Percentiles rank a stretch among this genome's conserved stretches.
phyloP scores from a whole-genome alignment of 2,113 vertebrate species.

The Hystrix brachyura region DNA sequence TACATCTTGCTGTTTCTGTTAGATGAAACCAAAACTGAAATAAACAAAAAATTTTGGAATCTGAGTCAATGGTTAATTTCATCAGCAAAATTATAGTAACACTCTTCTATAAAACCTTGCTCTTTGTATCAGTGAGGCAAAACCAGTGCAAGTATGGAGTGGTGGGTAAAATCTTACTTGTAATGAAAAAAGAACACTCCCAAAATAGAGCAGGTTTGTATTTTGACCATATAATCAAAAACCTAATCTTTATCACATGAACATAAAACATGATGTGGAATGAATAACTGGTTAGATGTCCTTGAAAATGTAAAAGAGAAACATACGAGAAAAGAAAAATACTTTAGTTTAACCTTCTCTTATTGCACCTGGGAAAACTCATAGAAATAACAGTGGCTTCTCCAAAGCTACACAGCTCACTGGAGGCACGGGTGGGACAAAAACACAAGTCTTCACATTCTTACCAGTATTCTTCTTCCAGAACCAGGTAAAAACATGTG shows the following conservation, averaged over 20 bases:
- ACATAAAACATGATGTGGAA: constrained; percentile 40
- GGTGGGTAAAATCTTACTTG: not conserved
- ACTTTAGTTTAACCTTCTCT: not conserved
- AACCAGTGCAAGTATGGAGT: not conserved
- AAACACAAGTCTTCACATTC: not conserved
- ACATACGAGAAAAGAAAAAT: constrained; percentile 23
- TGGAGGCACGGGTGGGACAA: not conserved
- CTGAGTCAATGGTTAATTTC: not conserved
- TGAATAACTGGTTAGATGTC: constrained; percentile 21
- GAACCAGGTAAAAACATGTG: not conserved
- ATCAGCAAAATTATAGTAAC: not conserved
- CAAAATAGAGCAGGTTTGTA: not conserved
- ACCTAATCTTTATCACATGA: not conserved
- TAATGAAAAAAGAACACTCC: not conserved
- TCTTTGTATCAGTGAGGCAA: not conserved
- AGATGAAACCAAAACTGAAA: constrained; percentile 11
- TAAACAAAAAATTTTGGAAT: not conserved
- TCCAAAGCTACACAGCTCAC: not conserved
- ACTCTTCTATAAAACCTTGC: not conserved
- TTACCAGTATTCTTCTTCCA: not conserved
- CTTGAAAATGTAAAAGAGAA: constrained; percentile 49
- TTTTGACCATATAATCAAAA: not conserved
- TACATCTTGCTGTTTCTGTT: constrained; percentile 18
- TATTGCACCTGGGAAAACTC: not conserved
- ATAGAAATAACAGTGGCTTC: not conserved